Conservation (phyloP, 2,113 vertebrate genomes). For the Ovibos moschatus region DNA sequence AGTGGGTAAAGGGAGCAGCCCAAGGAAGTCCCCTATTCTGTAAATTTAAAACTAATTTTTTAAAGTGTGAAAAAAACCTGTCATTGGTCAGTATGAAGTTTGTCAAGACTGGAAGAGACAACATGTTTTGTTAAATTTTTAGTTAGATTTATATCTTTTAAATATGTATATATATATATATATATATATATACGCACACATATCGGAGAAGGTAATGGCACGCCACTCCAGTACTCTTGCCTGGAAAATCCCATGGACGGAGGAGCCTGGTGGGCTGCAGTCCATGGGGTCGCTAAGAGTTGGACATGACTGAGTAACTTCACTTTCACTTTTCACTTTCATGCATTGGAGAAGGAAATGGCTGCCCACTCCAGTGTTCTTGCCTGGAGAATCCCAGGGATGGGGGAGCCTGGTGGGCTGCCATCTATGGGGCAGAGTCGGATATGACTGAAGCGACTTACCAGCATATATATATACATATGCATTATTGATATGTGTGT, state of each 20-base stretch:
- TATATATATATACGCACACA: no score
- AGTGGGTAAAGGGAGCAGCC: neutral
- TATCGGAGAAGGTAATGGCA: neutral
- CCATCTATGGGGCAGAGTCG: neutral
- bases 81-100: neutral
- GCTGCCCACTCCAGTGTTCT: no score
- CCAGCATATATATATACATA: neutral
- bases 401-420: neutral
- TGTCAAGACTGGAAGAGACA: neutral
- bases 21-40: neutral
- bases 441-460: neutral
- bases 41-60: neutral
- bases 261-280: neutral
- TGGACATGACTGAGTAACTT: neutral
- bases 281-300: neutral
- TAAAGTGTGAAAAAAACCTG: neutral
- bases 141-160: neutral
- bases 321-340: no score
- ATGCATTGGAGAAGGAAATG: no score
- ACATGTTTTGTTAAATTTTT: neutral
- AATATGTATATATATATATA: neutral
- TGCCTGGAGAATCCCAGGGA: no score
- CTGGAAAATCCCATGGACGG: neutral
- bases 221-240: neutral
- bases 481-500: neutral